phyloP scores from a whole-genome alignment of 2,888 invertebrate species.

The Corythucha ciliata region DNA sequence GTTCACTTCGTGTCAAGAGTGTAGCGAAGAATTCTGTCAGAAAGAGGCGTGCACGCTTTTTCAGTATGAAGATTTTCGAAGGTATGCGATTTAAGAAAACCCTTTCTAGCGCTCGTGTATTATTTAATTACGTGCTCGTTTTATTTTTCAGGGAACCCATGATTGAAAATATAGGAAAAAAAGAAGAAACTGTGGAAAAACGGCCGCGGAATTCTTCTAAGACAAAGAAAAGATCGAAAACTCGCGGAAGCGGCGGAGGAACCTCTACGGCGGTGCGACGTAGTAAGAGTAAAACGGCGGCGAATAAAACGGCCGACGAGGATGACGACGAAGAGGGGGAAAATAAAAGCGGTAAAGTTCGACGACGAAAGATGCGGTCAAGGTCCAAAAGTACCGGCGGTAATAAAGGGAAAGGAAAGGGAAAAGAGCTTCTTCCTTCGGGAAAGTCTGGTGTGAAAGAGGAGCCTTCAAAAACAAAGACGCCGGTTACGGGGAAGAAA shows the following conservation, averaged over 20 bases:
- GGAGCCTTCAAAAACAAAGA: no score
- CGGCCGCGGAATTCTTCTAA: no score
- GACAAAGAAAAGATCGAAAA: constrained; percentile 12
- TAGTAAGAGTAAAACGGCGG: no score
- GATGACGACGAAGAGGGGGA: not conserved
- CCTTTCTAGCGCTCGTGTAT: no score
- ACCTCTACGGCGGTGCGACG: no score
- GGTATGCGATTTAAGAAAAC: constrained; percentile 17
- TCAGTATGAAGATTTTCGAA: constrained; percentile 44
- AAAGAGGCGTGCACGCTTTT: constrained; percentile 51
- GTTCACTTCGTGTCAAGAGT: constrained; percentile 64
- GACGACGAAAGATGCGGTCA: not conserved
- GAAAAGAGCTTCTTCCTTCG: no score
- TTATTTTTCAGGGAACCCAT: constrained; percentile 13
- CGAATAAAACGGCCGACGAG: not conserved
- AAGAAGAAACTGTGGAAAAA: constrained; percentile 4
- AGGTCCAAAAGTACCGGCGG: constrained; percentile 13
- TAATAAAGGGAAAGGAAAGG: constrained; percentile 5
- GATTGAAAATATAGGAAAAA: constrained; percentile 12
- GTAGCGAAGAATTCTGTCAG: constrained; percentile 77
- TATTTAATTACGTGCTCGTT: no score
- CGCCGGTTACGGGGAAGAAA: not conserved
- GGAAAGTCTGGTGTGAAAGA: no score
- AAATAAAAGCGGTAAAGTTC: not conserved
- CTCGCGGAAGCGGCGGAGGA: no score